Base-by-base conservation (phyloP, 1,140 invertebrate species). In the Venturia canescens region DNA sequence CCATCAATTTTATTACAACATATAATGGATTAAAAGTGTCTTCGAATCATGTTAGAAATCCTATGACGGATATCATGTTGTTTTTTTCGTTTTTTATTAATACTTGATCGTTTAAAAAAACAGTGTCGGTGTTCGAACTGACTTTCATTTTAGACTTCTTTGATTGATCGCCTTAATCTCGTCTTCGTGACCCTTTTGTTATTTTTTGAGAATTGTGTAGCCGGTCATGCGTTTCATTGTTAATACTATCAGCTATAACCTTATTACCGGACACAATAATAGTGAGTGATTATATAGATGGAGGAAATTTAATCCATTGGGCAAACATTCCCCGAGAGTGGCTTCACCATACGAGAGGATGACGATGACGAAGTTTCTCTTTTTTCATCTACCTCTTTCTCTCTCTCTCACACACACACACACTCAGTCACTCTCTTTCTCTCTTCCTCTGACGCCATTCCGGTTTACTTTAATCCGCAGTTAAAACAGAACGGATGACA, bases 401-500 rank as follows among this genome's bases (percentile, higher is more conserved):
- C 31, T 7, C 31, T 7, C 31, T 7, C 31, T 7, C 31, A n/a
- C n/a, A n/a, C n/a, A n/a, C n/a, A n/a, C n/a, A n/a, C n/a, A n/a
- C n/a, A n/a, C n/a, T 7, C 31, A 3, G 7, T 9, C 57, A 26
- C n/a, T 9, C 57, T 21, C 21, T 63, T 11, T 29, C 27, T 66
- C 63, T 66, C 26, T 66, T 26, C 16, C 63, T 1, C 63, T 27
- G 16, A n/a, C 57, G 16, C 7, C n/a, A 50, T 57, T 82, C 44
- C 69, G 71, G 74, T 76, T 76, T 75, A 75, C 34, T 79, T 53
- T 83, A 83, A 83, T 80, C 82, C 82, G 38, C 63, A 79, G 79
- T 69, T 83, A 83, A 83, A 83, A 83, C 79, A 81, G 76, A 74
- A 66, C 74, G 82, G 66, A 76, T 76, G 74, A 83, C 82, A 83